Base-by-base conservation (phyloP, 2,113 vertebrate species). In the Actinemys pallida region DNA sequence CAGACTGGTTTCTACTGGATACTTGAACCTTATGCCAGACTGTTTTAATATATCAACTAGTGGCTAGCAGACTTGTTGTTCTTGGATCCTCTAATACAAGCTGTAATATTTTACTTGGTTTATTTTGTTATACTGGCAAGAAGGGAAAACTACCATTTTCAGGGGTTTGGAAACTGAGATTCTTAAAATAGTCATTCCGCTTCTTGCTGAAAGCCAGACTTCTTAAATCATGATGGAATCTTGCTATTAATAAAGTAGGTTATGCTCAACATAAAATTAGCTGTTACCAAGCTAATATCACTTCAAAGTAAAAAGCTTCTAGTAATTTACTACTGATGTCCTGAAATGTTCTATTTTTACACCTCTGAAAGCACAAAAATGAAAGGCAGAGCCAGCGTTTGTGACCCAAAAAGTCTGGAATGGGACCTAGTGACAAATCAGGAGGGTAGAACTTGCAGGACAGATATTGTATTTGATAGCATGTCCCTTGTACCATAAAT, bases 261-360 rank as follows among this genome's bases (percentile, higher is more conserved):
- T 83, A 62, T 83, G 10, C 19, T 89, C 12, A 94, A 52, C 29
- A 56, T 93, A 80, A 91, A 92, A 91, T 86, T 50, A 87, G 22
- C 88, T 81, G 19, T 92, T 90, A 72, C 25, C 25, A 86, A n/a
- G 82, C 39, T 72, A 69, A 4, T 86, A 79, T 62, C 17, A 4
- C 29, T 95, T 49, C 87, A 86, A 88, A 93, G 56, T 72, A 84
- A 65, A 57, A 62, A 80, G 3, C 9, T 84, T 80, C 42, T 88
- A 56, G 29, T 91, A 90, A 31, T 82, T 92, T 50, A 75, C 49
- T 90, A 25, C 56, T 87, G 42, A 39, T 90, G 20, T 90, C 92
- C 76, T 89, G 93, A 78, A 92, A 83, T 27, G n/a, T 45, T 91
- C 57, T 95, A 65, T 69, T 93, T 97, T 81, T 69, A 82, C 4